A percentile compares a stretch with the other conserved stretches of the same genome.
Conservation (phyloP, 2,797 vertebrate species). For the Brotula barbata region DNA sequence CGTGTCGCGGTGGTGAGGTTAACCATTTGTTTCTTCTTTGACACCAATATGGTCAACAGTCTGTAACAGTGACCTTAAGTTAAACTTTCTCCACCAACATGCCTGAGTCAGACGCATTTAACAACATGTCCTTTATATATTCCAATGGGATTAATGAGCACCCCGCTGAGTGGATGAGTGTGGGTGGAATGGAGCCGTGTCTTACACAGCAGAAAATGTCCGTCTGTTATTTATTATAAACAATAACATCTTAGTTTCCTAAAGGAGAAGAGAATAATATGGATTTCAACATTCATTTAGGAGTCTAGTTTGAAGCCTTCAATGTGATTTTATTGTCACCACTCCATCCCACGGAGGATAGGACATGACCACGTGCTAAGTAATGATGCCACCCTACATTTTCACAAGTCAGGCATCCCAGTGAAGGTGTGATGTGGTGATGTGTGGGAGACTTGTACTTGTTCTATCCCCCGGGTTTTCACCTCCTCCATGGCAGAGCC, state of each 20-base stretch:
- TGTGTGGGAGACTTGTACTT: no score
- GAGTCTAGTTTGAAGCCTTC: no score
- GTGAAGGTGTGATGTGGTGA: no score
- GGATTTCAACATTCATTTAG: no score
- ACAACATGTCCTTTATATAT: not conserved
- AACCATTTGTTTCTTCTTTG: not conserved
- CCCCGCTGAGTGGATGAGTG: not conserved
- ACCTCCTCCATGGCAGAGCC: no score
- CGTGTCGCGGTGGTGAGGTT: slow-evolving; percentile 5
- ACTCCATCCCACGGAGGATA: no score
- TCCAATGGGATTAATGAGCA: not conserved
- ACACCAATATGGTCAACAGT: not conserved
- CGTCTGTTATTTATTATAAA: not conserved
- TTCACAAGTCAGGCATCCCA: no score
- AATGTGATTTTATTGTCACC: no score
- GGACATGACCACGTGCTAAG: no score
- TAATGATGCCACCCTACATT: no score
- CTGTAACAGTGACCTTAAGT: not conserved
- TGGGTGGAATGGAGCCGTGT: not conserved
- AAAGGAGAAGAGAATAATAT: no score
- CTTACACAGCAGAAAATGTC: not conserved
- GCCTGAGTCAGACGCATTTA: slow-evolving; percentile 3
- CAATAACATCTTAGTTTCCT: not conserved
- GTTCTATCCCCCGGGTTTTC: no score
- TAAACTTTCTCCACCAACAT: not conserved